A percentile compares a stretch with the other conserved stretches of the same genome.
These are phyloP conservation scores for Trisateles emortualis DNA, from an alignment of 2,888 invertebrate genomes.

Conservation along the genomic window DNA sequence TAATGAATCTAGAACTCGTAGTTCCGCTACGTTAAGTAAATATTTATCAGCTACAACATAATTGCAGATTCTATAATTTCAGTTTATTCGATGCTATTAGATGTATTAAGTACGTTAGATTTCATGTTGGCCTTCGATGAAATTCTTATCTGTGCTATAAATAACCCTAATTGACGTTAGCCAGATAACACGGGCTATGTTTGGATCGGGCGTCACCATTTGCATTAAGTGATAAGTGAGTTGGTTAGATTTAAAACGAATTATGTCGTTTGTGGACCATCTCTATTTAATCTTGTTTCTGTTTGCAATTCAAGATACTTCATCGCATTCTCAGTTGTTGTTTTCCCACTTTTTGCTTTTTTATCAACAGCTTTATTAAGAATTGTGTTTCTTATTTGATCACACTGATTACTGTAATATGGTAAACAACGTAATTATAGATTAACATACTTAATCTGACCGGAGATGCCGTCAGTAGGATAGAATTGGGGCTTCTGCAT, in stretches of 20 bases:
- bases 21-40: too few relatives aligned
- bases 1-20: not conserved
- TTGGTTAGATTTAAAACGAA: constrained; percentile 10
- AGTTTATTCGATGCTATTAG: not conserved
- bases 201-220: constrained; percentile 31
- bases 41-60: not conserved
- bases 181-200: constrained; percentile 46
- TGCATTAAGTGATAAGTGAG: constrained; percentile 16
- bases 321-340: not conserved
- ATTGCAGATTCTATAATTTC: not conserved
- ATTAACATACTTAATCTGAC: too few relatives aligned
- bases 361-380: not conserved
- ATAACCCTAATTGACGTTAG: constrained; percentile 46
- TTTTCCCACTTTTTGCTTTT: not conserved
- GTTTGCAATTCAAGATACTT: not conserved
- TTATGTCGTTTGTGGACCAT: not conserved
- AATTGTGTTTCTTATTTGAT: not conserved
- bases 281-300: not conserved
- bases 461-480: too few relatives aligned
- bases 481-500: too few relatives aligned
- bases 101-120: constrained; percentile 13
- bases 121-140: constrained; percentile 33
- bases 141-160: constrained; percentile 48
- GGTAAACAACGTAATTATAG: not conserved
- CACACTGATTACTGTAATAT: too few relatives aligned